Evolutionary conservation across 2,113 vertebrate species (phyloP), one percentile per base, ranked within the genome.

Genomic region (Microcebus murinus): DNA sequence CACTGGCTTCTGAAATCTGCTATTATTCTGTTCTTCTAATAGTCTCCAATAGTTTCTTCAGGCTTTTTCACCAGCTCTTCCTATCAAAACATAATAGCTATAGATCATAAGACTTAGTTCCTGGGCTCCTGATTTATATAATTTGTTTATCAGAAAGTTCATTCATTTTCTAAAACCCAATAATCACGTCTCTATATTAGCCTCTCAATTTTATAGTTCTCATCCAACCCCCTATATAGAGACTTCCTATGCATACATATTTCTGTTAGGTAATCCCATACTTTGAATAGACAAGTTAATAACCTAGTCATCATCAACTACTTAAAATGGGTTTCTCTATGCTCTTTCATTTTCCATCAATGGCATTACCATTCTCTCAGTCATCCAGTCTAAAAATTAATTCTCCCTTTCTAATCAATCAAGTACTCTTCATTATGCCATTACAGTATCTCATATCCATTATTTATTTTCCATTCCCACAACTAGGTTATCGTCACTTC

Each of bases 381-480:
- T 76, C 45, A 79, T 70, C 8, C 11, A 71, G 12, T 73, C 52
- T 82, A 65, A 96, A 79, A 89, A 96, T 87, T 65, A 91, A 93
- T 67, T 39, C 9, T 31, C 15, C 74, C 21, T 88, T 94, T 67
- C 39, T 88, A 96, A 91, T 36, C 50, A 76, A 48, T 90, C 39
- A 89, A 93, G 61, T 52, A 39, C 71, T 94, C 10, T 42, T 93
- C 14, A 90, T 87, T 57, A 87, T 89, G 39, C 48, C 23, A 90
- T 90, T 74, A 50, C 10, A 93, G 1, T 13, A 45, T 91, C 68
- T 91, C 48, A 25, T 68, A 94, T 67, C 50, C 48, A 68, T 85
- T 95, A 91, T 85, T 96, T 96, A 73, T 76, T 67, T 73, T 93
- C 52, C 45, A 86, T 68, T 79, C n/a, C 55, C 71, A 95, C 52